Evolutionary conservation across 1,140 invertebrate genomes (phyloP).

Genomic region (Xylocopa sonorina): DNA sequence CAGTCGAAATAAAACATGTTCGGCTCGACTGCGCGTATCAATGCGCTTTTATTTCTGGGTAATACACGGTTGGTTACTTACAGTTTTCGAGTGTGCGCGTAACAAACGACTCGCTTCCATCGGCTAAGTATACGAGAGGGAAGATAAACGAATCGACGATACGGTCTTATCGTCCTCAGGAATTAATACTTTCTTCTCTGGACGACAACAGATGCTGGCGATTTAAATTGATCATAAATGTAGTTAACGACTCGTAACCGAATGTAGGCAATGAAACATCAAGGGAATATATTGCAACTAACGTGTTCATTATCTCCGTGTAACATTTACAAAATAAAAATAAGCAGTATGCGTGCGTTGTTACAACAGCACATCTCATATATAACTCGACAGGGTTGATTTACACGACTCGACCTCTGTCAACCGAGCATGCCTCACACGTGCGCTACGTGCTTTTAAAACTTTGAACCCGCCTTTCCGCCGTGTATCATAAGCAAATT

Average conservation of each 20-base stretch:
- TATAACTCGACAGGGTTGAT: background rate
- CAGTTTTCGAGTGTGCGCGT: too few species aligned
- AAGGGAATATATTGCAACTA: background rate
- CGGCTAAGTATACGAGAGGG: too few species aligned
- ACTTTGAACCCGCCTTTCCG: background rate
- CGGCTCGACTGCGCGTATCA: background rate
- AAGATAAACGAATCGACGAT: too few species aligned
- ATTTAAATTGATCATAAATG: too few species aligned
- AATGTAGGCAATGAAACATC: too few species aligned
- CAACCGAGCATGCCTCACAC: slow-evolving; percentile 2
- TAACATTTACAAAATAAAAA: slow-evolving; percentile 1
- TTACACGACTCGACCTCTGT: slow-evolving; percentile 5
- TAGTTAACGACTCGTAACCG: too few species aligned
- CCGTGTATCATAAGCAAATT: background rate
- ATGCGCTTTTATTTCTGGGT: background rate
- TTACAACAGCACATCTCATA: background rate
- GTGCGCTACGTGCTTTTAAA: background rate
- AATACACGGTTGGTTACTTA: too few species aligned
- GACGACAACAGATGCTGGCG: too few species aligned
- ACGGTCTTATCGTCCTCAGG: too few species aligned
- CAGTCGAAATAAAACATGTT: background rate
- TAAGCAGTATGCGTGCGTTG: background rate
- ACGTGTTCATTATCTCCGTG: background rate
- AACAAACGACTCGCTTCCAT: too few species aligned
- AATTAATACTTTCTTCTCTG: too few species aligned